Evolutionary conservation across 2,113 vertebrate species (phyloP).

Genomic region (Rhynchopsitta pachyrhyncha): DNA sequence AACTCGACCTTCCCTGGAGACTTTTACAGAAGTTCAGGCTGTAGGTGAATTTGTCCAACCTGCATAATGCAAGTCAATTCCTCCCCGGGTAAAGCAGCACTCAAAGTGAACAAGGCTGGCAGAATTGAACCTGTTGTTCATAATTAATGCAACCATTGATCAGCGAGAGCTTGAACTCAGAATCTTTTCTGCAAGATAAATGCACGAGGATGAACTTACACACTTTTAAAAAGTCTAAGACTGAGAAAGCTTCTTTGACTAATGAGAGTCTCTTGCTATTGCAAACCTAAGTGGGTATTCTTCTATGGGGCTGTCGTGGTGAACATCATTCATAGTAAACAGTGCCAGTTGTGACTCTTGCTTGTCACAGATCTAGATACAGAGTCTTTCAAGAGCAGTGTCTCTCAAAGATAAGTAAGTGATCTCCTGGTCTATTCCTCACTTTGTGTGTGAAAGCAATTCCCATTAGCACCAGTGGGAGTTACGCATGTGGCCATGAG

Average conservation of each 20-base stretch:
- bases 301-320: not conserved
- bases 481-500: not conserved
- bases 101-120: not conserved
- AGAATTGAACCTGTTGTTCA: conserved; percentile 22
- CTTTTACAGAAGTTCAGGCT: conserved; percentile 23
- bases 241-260: not conserved
- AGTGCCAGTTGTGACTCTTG: not conserved
- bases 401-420: not conserved
- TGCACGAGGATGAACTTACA: not conserved
- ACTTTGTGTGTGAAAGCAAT: not conserved
- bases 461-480: not conserved
- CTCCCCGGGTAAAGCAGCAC: conserved; percentile 7
- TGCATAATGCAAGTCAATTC: conserved; percentile 36
- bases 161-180: not conserved
- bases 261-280: not conserved
- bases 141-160: conserved; percentile 50
- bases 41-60: conserved; percentile 43
- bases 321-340: not conserved
- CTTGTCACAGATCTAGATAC: not conserved
- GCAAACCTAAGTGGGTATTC: not conserved
- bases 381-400: not conserved
- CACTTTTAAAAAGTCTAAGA: not conserved
- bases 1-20: conserved; percentile 55
- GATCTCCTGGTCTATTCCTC: not conserved
- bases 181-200: conserved; percentile 6